Base-by-base conservation (phyloP, 1,140 invertebrate genomes). In the Aplysia californica region DNA sequence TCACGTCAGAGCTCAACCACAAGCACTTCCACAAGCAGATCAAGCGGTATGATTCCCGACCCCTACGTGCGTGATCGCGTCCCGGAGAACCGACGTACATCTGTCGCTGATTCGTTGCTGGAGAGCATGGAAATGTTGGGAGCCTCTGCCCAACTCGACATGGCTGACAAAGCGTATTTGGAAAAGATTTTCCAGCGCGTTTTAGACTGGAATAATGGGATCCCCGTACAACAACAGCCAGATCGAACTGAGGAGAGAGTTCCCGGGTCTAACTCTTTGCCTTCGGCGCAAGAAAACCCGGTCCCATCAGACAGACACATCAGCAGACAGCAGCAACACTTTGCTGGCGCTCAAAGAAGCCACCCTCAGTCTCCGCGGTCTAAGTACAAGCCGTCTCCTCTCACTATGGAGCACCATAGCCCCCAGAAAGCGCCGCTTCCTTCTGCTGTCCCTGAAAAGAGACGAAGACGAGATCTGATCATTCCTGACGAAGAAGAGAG, bases 401-500 rank as follows among this genome's bases (percentile, higher is more conserved):
- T 6, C 1, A 44, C 21, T 21, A 2, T 41, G 2, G 36, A 41
- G 20, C 38, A 41, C 36, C 26, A 5, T 58, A 72, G 56, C n/a
- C 2, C 1, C 21, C 23, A 3, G n/a, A n/a, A n/a, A n/a, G n/a
- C n/a, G n/a, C n/a, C n/a, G n/a, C n/a, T n/a, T n/a, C n/a, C n/a
- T n/a, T n/a, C n/a, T n/a, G n/a, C n/a, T n/a, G 66, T 39, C 20
- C n/a, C 39, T 29, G 38, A 75, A 35, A 75, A 29, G 58, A 79
- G 72, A 39, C 50, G 58, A 41, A 39, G 77, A 0, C 56, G 65
- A 23, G 76, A 78, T 61, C 64, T 80, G 36, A 80, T 80, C 41
- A 59, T 80, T 5, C 76, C 79, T 1, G 79, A 80, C 38, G 79
- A 80, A 39, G 79, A 80, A 10, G 76, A 76, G n/a, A 33, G 61